Conservation (phyloP, 2,888 invertebrate species). For the Mesoligia furuncula region DNA sequence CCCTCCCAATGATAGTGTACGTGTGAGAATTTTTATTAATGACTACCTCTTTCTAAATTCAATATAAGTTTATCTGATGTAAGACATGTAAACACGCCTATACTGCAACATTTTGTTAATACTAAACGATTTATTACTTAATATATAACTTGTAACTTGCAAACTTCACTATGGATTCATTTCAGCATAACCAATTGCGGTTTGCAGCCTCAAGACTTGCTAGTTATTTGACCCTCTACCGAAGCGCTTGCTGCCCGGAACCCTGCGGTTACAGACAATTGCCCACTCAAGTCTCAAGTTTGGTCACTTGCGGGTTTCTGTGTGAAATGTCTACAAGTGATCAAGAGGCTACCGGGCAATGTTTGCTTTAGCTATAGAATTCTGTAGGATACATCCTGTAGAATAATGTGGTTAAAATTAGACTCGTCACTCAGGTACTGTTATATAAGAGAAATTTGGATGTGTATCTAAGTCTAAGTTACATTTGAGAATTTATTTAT, state of each 20-base stretch:
- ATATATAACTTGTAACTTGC: neutral
- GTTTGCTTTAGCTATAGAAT: neutral
- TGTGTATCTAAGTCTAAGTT: neutral
- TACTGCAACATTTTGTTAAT: neutral
- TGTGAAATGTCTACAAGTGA: constrained; percentile 4
- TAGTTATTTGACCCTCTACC: neutral
- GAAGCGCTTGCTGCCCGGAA: neutral
- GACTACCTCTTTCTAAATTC: neutral
- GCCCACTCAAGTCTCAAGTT: constrained; percentile 12
- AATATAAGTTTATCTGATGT: neutral
- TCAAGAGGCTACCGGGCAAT: no score
- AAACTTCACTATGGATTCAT: neutral
- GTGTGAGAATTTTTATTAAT: neutral
- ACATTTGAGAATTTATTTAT: neutral
- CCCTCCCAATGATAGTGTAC: no score
- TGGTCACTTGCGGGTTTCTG: constrained; percentile 12
- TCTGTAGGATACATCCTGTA: neutral
- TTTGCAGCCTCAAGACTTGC: constrained; percentile 4
- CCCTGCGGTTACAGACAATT: constrained; percentile 29
- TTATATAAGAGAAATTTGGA: no score
- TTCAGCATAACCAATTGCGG: neutral
- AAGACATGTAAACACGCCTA: neutral
- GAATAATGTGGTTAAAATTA: neutral
- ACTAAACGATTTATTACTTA: neutral
- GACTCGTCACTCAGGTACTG: neutral